These are phyloP conservation scores for Hemistola chrysoprasaria DNA, from an alignment of 2,888 invertebrate species.

Conservation along the genomic window DNA sequence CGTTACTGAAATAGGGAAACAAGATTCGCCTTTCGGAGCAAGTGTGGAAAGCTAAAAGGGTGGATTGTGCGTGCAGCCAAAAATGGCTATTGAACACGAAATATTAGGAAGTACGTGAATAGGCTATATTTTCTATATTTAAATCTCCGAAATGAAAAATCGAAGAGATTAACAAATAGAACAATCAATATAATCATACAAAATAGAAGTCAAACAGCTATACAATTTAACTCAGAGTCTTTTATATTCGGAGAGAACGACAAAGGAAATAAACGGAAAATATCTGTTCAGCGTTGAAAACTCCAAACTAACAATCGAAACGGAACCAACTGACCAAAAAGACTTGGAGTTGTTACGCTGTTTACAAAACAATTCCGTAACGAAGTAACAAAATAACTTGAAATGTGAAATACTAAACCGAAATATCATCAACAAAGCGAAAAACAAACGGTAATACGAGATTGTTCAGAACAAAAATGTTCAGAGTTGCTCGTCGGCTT, in stretches of 20 bases:
- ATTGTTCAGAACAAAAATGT: constrained; percentile 58
- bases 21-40: constrained; percentile 21
- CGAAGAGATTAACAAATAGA: constrained; percentile 14
- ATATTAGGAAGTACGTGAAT: neutral
- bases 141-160: constrained; percentile 7
- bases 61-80: constrained; percentile 6
- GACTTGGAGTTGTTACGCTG: constrained; percentile 45
- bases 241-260: constrained; percentile 17
- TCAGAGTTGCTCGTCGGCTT: constrained; percentile 39
- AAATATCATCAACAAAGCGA: constrained; percentile 63
- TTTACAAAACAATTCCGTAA: constrained; percentile 59
- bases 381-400: constrained; percentile 60
- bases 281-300: constrained; percentile 28
- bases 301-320: constrained; percentile 30
- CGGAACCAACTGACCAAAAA: constrained; percentile 36
- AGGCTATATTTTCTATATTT: no score
- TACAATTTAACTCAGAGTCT: constrained; percentile 15
- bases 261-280: constrained; percentile 27
- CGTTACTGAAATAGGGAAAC: constrained; percentile 27
- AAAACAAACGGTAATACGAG: constrained; percentile 52
- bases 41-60: constrained; percentile 17
- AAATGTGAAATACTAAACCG: constrained; percentile 48
- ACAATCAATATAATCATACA: constrained; percentile 20
- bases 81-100: constrained; percentile 14
- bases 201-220: constrained; percentile 16